Conservation (phyloP, 1,140 invertebrate genomes). For the Drosophila varians region DNA sequence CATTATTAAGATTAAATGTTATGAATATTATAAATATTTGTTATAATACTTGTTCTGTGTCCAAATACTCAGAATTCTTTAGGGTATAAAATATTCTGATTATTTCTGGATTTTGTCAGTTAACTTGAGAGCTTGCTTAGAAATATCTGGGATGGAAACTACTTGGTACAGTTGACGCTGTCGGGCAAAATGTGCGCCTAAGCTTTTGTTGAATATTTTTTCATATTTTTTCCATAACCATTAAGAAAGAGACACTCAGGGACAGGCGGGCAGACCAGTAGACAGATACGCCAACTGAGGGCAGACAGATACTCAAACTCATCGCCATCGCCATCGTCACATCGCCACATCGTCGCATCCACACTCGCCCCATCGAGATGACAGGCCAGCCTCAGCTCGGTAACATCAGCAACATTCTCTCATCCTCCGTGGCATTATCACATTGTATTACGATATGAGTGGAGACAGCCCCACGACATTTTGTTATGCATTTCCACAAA, state of each 20-base stretch:
- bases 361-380: slow-evolving; percentile 60
- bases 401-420: slow-evolving; percentile 36
- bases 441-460: slow-evolving; percentile 72
- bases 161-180: slow-evolving; percentile 63
- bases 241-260: slow-evolving; percentile 43
- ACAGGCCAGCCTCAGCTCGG: slow-evolving; percentile 43
- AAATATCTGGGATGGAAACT: background rate
- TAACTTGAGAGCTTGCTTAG: background rate
- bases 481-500: slow-evolving; percentile 45
- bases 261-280: slow-evolving; percentile 1
- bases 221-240: slow-evolving; percentile 77
- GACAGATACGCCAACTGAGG: slow-evolving; percentile 11
- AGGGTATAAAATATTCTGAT: background rate
- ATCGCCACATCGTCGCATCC: slow-evolving; percentile 23
- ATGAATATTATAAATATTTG: no score
- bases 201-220: slow-evolving; percentile 64
- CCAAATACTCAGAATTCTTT: no score
- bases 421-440: slow-evolving; percentile 58
- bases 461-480: slow-evolving; percentile 21
- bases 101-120: background rate
- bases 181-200: slow-evolving; percentile 50
- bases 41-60: no score
- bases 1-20: no score
- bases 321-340: slow-evolving; percentile 17
- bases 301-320: slow-evolving; percentile 25